These are phyloP conservation scores for Calephelis virginiensis DNA, from an alignment of 1,140 invertebrate species.

Conservation along the genomic window DNA sequence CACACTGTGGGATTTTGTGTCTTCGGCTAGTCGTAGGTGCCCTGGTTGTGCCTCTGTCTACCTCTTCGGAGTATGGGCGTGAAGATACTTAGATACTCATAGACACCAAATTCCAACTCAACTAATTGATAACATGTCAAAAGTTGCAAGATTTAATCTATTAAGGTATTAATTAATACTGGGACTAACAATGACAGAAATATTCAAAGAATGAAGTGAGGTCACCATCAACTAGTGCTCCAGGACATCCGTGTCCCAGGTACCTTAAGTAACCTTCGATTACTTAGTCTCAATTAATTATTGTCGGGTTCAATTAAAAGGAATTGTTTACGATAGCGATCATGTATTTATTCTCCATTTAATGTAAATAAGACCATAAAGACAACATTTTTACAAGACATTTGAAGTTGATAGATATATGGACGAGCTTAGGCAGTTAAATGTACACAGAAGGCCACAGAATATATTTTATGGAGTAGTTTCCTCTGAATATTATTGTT, in stretches of 20 bases:
- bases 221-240: constrained; percentile 41
- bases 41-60: no score
- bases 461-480: no score
- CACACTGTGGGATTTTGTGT: no score
- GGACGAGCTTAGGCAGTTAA: neutral
- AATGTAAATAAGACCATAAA: constrained; percentile 1
- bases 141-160: no score
- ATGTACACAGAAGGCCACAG: no score
- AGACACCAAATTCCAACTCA: no score
- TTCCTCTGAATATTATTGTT: no score
- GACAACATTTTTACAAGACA: constrained; percentile 7
- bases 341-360: neutral
- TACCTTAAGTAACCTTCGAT: constrained; percentile 36
- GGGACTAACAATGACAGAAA: neutral
- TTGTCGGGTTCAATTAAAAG: constrained; percentile 24
- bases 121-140: no score
- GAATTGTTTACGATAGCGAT: constrained; percentile 20
- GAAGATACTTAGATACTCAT: no score
- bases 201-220: constrained; percentile 28
- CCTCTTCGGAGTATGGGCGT: no score
- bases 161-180: no score
- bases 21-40: no score
- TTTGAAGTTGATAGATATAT: neutral
- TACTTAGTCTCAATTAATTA: constrained; percentile 29
- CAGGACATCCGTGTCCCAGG: constrained; percentile 45